These are phyloP conservation scores for Pelagia noctiluca DNA, from an alignment of 30 jellyfish, hydroid and myxozoan species.

Conservation along the genomic window DNA sequence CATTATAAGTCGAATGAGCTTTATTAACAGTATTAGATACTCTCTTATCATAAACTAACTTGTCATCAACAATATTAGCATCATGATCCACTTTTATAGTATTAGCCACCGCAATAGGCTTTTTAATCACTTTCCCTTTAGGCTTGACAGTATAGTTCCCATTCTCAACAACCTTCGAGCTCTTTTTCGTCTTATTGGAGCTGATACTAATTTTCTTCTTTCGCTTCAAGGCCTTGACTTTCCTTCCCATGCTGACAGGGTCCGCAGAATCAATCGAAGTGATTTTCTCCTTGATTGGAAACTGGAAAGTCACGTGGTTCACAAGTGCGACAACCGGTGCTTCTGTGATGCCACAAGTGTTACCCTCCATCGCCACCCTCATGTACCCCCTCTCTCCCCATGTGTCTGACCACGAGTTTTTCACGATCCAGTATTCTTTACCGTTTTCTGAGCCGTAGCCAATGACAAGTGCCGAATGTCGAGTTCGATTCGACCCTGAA, in stretches of 20 bases:
- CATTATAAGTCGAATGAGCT: too few species aligned
- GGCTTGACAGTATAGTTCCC: slow-evolving; percentile 12
- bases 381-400: slow-evolving; percentile 99
- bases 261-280: slow-evolving; percentile 42
- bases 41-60: too few species aligned
- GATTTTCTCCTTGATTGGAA: slow-evolving; percentile 80
- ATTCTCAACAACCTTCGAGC: background rate
- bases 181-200: background rate
- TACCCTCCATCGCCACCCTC: slow-evolving; percentile 86
- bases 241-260: slow-evolving; percentile 47
- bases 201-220: background rate
- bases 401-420: slow-evolving; percentile 96
- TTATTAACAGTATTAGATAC: too few species aligned
- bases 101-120: too few species aligned
- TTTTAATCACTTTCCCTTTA: too few species aligned
- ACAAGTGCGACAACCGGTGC: slow-evolving; percentile 92
- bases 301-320: slow-evolving; percentile 81
- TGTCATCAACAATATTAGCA: too few species aligned
- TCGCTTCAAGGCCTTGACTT: slow-evolving; percentile 45
- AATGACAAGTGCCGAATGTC: slow-evolving; percentile 94
- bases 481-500: slow-evolving; percentile 88
- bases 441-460: slow-evolving; percentile 94
- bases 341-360: slow-evolving; percentile 95
- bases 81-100: too few species aligned
- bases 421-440: slow-evolving; percentile 91